Base-by-base conservation (phyloP, 92 coral and sea anemone species). In the Porites lobata region DNA sequence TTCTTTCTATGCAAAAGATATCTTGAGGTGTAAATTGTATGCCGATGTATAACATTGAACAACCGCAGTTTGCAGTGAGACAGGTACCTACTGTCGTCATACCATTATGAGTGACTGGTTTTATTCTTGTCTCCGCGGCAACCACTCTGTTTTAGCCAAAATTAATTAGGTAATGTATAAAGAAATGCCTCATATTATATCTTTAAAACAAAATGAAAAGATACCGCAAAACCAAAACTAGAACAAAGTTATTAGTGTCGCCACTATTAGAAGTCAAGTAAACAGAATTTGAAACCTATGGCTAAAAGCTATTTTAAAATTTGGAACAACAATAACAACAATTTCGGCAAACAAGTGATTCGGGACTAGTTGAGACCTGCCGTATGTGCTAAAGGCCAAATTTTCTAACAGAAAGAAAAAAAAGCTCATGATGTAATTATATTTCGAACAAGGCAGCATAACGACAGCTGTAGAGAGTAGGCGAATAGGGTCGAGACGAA, bases 111-210 rank as follows among this genome's bases (percentile, higher is more conserved):
- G 65, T 56, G 86, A 38, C 63, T n/a, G 78, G 64, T 81, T 53
- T 26, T 20, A 21, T 61, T 53, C 26, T 53, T 0, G 85, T 82
- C 58, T 70, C 86, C 78, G 71, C 19, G 69, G 21, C 43, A 82
- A 70, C 78, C 86, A 18, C 43, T 43, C 72, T 47, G 11, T 81
- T 26, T 81, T 9, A 10, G 78, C 52, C 52, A 38, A 58, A 82
- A 82, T 82, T 69, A 82, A 82, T 82, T 74, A 57, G 21, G 78
- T 67, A 29, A 69, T 67, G 32, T 68, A 69, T 73, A 69, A 69
- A 61, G 74, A 69, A 69, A 47, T 61, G 22, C 69, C 20, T 19
- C 64, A 56, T 82, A 32, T 53, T 3, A 53, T 52, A 43, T 56
- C 38, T 7, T 11, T 22, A 22, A 9, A 65, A 79, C 84, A 79